These are phyloP conservation scores for Frankliniella fusca DNA, from an alignment of 2,888 invertebrate species.

Conservation along the genomic window DNA sequence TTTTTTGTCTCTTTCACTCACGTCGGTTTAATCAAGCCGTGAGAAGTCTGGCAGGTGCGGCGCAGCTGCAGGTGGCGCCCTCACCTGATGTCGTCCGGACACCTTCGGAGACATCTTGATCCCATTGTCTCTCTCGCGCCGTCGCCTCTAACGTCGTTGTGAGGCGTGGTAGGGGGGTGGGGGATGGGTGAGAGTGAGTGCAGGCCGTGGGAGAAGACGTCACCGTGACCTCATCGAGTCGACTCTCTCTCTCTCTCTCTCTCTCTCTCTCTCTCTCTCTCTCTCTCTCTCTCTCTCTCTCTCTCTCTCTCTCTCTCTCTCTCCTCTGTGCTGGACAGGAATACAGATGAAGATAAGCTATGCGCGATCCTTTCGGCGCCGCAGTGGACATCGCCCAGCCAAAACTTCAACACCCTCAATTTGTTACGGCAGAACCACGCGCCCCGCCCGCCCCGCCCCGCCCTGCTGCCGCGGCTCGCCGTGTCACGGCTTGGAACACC, in stretches of 20 bases:
- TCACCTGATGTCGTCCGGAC: neutral
- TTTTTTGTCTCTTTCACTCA: neutral
- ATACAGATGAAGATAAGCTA: too few species aligned
- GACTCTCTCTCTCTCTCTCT: too few species aligned
- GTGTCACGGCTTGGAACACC: too few species aligned
- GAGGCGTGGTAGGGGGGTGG: neutral
- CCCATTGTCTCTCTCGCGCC: neutral
- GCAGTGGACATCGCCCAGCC: neutral
- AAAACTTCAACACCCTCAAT: neutral
- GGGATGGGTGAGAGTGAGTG: neutral
- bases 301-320: too few species aligned
- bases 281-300: too few species aligned
- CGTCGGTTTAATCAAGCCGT: conserved; percentile 20
- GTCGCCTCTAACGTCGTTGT: neutral
- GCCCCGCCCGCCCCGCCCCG: neutral
- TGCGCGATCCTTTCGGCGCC: too few species aligned
- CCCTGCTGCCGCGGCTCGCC: neutral
- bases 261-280: too few species aligned
- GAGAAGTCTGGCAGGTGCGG: neutral
- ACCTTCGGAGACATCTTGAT: conserved; percentile 15
- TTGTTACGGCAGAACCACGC: neutral
- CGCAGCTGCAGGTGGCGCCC: neutral
- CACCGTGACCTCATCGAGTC: too few species aligned
- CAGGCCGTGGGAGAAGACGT: neutral
- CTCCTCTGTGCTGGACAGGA: neutral